Evolutionary conservation across 1,140 invertebrate species (phyloP).

Genomic region (Pentalonia nigronervosa): DNA sequence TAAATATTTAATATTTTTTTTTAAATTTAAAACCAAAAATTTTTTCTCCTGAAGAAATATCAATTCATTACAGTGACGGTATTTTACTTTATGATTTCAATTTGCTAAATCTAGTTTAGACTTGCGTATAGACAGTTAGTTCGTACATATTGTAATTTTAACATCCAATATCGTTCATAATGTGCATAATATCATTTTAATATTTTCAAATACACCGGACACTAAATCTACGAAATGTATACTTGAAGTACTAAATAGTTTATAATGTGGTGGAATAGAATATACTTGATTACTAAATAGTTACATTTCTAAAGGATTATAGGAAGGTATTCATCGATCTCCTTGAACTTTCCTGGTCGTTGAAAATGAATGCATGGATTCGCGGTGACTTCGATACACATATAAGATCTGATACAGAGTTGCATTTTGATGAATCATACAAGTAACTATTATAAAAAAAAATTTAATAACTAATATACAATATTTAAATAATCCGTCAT

Average conservation of each 20-base stretch:
- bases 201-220: not conserved
- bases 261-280: too few relatives aligned
- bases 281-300: not conserved
- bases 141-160: too few relatives aligned
- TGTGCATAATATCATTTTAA: too few relatives aligned
- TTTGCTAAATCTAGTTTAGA: too few relatives aligned
- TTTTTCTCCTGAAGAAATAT: not conserved
- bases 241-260: too few relatives aligned
- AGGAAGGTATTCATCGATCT: conserved; percentile 72
- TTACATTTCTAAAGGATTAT: not conserved
- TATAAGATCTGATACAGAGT: conserved; percentile 75
- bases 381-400: conserved; percentile 87
- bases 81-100: not conserved
- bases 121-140: too few relatives aligned
- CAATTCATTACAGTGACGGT: not conserved
- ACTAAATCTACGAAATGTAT: not conserved
- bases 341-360: conserved; percentile 73
- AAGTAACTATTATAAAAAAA: conserved; percentile 64
- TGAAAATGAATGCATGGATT: conserved; percentile 84
- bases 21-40: not conserved
- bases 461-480: too few relatives aligned
- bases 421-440: conserved; percentile 75
- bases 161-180: too few relatives aligned
- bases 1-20: not conserved
- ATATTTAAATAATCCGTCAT: too few relatives aligned